Percentiles rank a stretch among this genome's conserved stretches.
phyloP scores from a whole-genome alignment of 2,113 vertebrate species.

The Panurus biarmicus region DNA sequence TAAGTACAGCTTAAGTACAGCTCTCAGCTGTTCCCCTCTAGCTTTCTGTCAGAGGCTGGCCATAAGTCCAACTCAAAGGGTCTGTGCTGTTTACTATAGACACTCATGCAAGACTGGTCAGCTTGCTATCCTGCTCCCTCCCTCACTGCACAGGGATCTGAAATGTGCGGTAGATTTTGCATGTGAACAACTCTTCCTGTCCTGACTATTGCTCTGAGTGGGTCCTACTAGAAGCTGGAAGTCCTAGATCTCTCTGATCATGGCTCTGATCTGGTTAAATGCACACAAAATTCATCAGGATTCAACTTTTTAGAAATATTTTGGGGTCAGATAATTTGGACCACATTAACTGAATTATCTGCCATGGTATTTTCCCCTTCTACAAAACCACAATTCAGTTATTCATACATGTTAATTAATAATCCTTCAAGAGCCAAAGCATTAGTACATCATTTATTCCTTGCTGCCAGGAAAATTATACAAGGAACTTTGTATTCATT shows the following conservation, averaged over 20 bases:
- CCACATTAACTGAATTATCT: neutral
- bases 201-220: neutral
- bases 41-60: neutral
- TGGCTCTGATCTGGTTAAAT: neutral
- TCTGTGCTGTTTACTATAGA: neutral
- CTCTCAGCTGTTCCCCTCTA: neutral
- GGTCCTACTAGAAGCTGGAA: neutral
- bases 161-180: neutral
- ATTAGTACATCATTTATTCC: slow-evolving; percentile 4
- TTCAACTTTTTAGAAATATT: neutral
- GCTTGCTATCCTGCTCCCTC: neutral
- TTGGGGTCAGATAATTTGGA: neutral
- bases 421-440: slow-evolving; percentile 4
- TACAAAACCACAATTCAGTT: slow-evolving; percentile 9
- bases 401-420: slow-evolving; percentile 45
- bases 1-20: rapidly evolving
- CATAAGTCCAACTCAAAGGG: neutral
- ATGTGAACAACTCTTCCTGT: neutral
- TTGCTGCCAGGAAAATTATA: slow-evolving; percentile 38
- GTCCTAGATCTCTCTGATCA: neutral
- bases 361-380: neutral
- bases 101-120: neutral
- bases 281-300: neutral
- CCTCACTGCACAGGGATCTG: neutral
- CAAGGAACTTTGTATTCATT: slow-evolving; percentile 4